Evolutionary conservation across 1,140 invertebrate species (phyloP), one percentile per base, ranked within the genome.

Genomic region (Musca vetustissima): DNA sequence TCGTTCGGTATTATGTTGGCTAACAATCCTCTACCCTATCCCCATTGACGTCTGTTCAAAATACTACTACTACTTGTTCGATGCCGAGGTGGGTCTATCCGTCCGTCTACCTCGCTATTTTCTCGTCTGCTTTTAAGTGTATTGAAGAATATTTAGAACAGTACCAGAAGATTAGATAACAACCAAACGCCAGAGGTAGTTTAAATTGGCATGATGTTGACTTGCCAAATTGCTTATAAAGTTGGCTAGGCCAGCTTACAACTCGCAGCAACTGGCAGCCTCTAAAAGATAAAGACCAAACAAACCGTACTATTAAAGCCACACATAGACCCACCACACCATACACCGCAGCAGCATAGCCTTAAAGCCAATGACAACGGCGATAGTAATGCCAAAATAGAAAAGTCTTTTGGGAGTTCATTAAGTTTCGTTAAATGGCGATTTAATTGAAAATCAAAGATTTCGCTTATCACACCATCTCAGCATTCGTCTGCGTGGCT

Each of bases 391-490:
- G 36, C 36, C 25, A 57, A 57, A 57, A 57, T 57, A 57, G 53
- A 57, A 43, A 43, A 43, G 36, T 43, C 36, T 43, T 57, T 57
- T 57, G 25, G 53, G 25, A 57, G 53, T 57, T 57, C 53, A 57
- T 57, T 57, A 28, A 57, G 24, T 57, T 57, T 28, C 53, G 53
- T 57, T 57, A 57, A 57, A 57, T 57, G 53, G 53, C 53, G 53
- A 57, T 57, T 57, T 57, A 57, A 57, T 57, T 57, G 53, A 57
- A 57, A 57, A 57, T 57, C 53, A 57, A 57, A 57, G 53, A 57
- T 57, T 28, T 43, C 36, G 36, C 36, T 43, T 43, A 43, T 43
- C 36, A 43, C 36, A 43, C 36, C 36, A 43, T 43, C 36, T 43
- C 36, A 43, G 36, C 11, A 3, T 9, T 32, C 36, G 4, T 6